Base-by-base conservation (phyloP, 2,888 invertebrate genomes). In the Eristalis intricaria region DNA sequence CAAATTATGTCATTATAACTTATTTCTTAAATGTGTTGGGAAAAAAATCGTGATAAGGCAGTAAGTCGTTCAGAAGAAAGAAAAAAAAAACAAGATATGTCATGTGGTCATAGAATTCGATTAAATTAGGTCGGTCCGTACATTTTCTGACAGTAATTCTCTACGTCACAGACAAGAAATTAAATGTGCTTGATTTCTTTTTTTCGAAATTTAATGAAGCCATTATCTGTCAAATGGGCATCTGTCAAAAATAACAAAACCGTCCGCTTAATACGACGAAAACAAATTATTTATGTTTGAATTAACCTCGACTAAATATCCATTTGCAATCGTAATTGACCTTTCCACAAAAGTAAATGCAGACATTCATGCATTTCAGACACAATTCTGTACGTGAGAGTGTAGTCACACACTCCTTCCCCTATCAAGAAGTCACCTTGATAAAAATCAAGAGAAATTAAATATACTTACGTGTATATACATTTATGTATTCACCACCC, bases 281-380 rank as follows among this genome's bases (percentile, higher is more conserved):
- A 19, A 19, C 50, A 50, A 19, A 50, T 19, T 8, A n/a, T n/a
- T 43, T 43, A 15, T 43, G n/a, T n/a, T n/a, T 43, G 43, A n/a
- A n/a, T 50, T 5, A 19, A 19, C 19, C 5, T 50, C 4, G 19
- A 19, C 50, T 19, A 50, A 50, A 19, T 19, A 50, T 50, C n/a
- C n/a, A 19, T 50, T 50, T 50, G 19, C 61, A 56, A 19, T 43
- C 40, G 23, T 26, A 40, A 75, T 66, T 80, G 74, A 80, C 80
- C 66, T 84, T 71, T 60, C 75, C 60, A 8, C 65, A 84, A 22
- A 80, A 71, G 71, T 80, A 66, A 84, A 56, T 70, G 70, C 75
- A 69, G 35, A 32, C 32, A 32, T 32, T 32, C 32, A 1, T 68
- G 35, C 65, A 84, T n/a, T 64, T 43, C 19, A 56, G 56, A 5